Conservation (phyloP, 1,140 invertebrate genomes). For the Lasaia peninsularis region DNA sequence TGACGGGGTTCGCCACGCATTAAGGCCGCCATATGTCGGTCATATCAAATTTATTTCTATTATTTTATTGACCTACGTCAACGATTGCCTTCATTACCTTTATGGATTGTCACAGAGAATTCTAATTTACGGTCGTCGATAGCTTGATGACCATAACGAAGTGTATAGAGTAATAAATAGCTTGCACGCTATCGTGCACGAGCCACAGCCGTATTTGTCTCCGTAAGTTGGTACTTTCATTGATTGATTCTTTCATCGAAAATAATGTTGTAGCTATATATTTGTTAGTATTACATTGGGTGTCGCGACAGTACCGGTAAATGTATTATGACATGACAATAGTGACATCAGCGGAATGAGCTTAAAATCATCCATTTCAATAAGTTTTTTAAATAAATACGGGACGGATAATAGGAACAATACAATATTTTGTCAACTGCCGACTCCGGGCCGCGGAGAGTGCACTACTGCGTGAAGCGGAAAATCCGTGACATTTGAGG, state of each 20-base stretch:
- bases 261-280: conserved; percentile 21
- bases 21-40: conserved; percentile 72
- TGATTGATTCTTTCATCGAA: conserved; percentile 25
- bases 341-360: conserved; percentile 58
- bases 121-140: conserved; percentile 71
- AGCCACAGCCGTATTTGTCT: conserved; percentile 19
- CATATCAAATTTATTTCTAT: conserved; percentile 77
- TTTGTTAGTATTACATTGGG: conserved; percentile 1
- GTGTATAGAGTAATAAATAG: conserved; percentile 71
- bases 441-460: conserved; percentile 59
- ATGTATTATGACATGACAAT: conserved; percentile 64
- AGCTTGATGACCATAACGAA: conserved; percentile 70
- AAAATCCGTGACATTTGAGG: conserved; percentile 76
- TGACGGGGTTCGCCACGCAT: conserved; percentile 70
- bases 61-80: conserved; percentile 72
- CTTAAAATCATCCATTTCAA: conserved; percentile 77
- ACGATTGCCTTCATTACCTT: conserved; percentile 74
- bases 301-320: conserved; percentile 29
- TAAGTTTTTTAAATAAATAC: conserved; percentile 78
- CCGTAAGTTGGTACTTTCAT: conserved; percentile 18
- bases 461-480: conserved; percentile 74
- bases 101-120: conserved; percentile 72
- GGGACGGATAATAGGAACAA: conserved; percentile 74
- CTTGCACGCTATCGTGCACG: conserved; percentile 46
- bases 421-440: conserved; percentile 77